Conservation (phyloP, 2,888 invertebrate species). For the Hofmannophila pseudospretella region DNA sequence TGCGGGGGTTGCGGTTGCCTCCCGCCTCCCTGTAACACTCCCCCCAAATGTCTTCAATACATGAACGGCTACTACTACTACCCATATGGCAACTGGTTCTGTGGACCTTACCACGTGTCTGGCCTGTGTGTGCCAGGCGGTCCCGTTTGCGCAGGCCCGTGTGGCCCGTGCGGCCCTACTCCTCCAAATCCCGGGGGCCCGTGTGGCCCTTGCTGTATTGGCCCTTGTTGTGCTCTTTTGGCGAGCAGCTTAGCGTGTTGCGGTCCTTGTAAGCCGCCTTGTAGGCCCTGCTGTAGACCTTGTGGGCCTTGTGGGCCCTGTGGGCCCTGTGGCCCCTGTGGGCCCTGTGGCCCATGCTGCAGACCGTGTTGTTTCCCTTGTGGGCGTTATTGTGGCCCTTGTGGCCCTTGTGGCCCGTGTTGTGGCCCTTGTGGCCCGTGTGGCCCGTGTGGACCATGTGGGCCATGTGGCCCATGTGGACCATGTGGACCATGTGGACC, state of each 20-base stretch:
- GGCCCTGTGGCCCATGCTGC: constrained; percentile 10
- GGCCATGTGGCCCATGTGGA: constrained; percentile 8
- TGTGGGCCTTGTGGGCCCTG: background rate
- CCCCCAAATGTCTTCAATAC: constrained; percentile 51
- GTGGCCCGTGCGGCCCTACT: constrained; percentile 3
- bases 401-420: constrained; percentile 18
- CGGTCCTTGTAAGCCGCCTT: background rate
- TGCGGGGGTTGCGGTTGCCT: constrained; percentile 7
- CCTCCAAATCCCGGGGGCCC: background rate
- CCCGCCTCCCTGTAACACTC: constrained; percentile 46
- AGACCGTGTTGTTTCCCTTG: constrained; percentile 2
- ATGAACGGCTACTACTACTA: constrained; percentile 66
- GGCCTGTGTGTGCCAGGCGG: constrained; percentile 33
- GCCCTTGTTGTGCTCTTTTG: background rate
- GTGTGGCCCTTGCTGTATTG: constrained; percentile 3
- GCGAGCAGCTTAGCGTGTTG: background rate
- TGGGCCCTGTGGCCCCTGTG: background rate
- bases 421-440: constrained; percentile 20
- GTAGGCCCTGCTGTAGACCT: constrained; percentile 7
- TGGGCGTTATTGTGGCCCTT: constrained; percentile 16
- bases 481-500: constrained; percentile 16
- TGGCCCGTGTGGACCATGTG: constrained; percentile 17
- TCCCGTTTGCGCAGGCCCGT: constrained; percentile 2
- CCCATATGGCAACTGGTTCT: constrained; percentile 62
- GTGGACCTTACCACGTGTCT: constrained; percentile 55